phyloP scores from a whole-genome alignment of 2,888 invertebrate genomes.

The Pammene aurita region DNA sequence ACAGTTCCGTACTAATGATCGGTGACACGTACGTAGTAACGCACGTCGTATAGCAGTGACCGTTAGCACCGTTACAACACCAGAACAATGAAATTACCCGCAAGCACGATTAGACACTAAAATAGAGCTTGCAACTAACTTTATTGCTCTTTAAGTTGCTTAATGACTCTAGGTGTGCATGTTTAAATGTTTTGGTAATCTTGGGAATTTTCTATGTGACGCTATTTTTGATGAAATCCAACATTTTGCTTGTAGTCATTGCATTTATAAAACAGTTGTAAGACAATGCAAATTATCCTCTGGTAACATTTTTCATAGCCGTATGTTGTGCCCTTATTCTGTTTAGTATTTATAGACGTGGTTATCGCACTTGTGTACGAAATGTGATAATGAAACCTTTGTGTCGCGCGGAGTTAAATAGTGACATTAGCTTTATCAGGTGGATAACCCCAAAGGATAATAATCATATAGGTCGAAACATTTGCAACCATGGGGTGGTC shows the following conservation, averaged over 20 bases:
- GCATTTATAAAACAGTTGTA: no score
- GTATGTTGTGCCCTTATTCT: no score
- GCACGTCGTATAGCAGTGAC: slow-evolving; percentile 34
- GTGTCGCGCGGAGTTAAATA: no score
- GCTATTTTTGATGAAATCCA: neutral
- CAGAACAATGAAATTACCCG: slow-evolving; percentile 41
- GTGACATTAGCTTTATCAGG: no score
- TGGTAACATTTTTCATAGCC: no score
- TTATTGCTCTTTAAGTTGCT: slow-evolving; percentile 30
- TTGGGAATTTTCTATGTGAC: slow-evolving; percentile 17
- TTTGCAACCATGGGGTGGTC: no score
- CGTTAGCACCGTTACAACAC: slow-evolving; percentile 43
- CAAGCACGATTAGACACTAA: slow-evolving; percentile 38
- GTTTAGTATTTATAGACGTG: no score
- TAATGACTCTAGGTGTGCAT: slow-evolving; percentile 17
- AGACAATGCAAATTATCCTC: no score
- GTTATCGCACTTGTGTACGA: no score
- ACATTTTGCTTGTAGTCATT: neutral
- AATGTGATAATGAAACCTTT: no score
- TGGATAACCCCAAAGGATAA: no score
- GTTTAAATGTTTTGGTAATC: slow-evolving; percentile 28
- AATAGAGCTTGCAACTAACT: slow-evolving; percentile 31
- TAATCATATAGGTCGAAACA: no score
- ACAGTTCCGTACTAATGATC: slow-evolving; percentile 22
- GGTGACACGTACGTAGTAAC: slow-evolving; percentile 18